Base-by-base conservation (phyloP, 2,113 vertebrate species). In the Erpornis zantholeuca region DNA sequence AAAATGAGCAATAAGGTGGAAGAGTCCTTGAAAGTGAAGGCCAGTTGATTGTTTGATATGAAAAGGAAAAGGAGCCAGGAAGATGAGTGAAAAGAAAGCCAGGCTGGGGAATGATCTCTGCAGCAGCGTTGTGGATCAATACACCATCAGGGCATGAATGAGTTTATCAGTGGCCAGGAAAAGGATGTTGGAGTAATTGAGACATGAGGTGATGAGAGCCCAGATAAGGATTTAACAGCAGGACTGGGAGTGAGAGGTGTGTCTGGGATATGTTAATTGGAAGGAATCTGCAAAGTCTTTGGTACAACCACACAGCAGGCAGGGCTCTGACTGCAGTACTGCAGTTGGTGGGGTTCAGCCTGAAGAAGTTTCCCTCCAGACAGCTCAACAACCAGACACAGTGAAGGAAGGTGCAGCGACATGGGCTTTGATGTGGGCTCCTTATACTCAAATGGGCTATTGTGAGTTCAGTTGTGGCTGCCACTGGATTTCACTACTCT, bases 161-260 rank as follows among this genome's bases (percentile, higher is more conserved):
- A 94, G 80, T 81, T 93, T 95, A 94, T 95, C 91, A 93, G 85
- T 47, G 71, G 47, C 56, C 38, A 65, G 85, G 72, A 90, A 92
- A 86, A 95, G 45, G 63, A 77, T 91, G 90, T 88, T 90, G 63
- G 61, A 86, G 88, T 94, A 97, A 97, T 96, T 94, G 94, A 97
- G 94, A 95, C 85, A 73, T 69, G 90, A 77, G 42, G 50, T 1
- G 82, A 94, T 90, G 79, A 86, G 59, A 88, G 68, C 61, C 82
- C 33, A 80, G 92, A 93, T 94, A 95, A 96, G 95, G 70, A 80
- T 88, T 50, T 80, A 83, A 63, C 82, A 92, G 59, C 71, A 29
- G 29, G 71, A 7, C 54, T 92, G 82, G 38, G 59, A 88, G 50
- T 24, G 63, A 90, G 75, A 60, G 23, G 25, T 42, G 22, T 0